These are phyloP conservation scores for Onthophagus taurus DNA, from an alignment of 1,140 invertebrate genomes.

Conservation along the genomic window DNA sequence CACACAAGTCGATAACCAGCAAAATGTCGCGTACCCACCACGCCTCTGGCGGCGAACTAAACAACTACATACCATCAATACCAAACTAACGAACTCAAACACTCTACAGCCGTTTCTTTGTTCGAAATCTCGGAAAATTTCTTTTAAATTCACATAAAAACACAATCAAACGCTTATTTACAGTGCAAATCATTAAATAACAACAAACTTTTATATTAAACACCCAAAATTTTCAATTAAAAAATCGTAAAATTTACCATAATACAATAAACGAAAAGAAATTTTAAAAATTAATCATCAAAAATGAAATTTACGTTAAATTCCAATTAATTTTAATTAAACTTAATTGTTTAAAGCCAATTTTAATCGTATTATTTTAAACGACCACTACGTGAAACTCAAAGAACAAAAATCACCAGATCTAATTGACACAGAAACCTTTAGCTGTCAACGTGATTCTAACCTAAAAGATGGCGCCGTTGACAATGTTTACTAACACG, in stretches of 20 bases:
- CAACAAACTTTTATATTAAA: neutral
- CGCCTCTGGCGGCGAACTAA: slow-evolving; percentile 26
- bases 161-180: neutral
- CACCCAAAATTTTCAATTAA: neutral
- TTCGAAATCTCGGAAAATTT: neutral
- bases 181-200: neutral
- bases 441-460: no score
- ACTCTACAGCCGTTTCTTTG: slow-evolving; percentile 11
- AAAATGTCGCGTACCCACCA: slow-evolving; percentile 41
- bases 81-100: slow-evolving; percentile 21
- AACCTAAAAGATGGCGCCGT: no score
- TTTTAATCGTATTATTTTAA: no score
- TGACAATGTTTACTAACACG: no score
- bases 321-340: neutral
- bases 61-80: no score
- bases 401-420: no score
- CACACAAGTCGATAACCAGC: slow-evolving; percentile 52
- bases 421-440: no score
- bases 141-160: neutral
- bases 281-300: no score
- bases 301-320: neutral
- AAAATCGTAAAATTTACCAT: no score
- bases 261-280: no score
- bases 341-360: no score
- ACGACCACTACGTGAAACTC: no score